phyloP scores from a whole-genome alignment of 1,140 invertebrate genomes.

The Pachypsylla venusta region DNA sequence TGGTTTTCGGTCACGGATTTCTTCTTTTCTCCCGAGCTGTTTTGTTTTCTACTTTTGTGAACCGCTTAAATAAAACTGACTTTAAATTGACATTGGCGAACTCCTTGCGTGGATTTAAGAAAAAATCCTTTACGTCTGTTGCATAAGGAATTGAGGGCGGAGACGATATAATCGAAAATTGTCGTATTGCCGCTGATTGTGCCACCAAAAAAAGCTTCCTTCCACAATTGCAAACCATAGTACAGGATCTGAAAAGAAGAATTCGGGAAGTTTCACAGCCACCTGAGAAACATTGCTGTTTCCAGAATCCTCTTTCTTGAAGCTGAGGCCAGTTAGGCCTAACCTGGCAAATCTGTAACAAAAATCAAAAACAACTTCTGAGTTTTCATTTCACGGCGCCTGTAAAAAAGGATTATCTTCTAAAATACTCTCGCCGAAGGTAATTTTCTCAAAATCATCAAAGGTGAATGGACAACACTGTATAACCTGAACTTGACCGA shows the following conservation, averaged over 20 bases:
- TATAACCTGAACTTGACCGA: too few relatives aligned
- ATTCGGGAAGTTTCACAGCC: conserved; percentile 33
- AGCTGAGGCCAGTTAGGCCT: too few relatives aligned
- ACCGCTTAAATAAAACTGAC: conserved; percentile 12
- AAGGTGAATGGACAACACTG: too few relatives aligned
- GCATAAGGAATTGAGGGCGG: background rate
- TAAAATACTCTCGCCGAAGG: too few relatives aligned
- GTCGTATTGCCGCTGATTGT: background rate
- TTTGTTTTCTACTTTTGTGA: conserved; percentile 14
- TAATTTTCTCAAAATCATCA: too few relatives aligned
- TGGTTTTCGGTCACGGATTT: conserved; percentile 19
- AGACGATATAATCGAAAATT: background rate
- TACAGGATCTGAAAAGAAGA: conserved; percentile 1
- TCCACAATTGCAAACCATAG: conserved; percentile 4
- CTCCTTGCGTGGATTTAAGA: background rate
- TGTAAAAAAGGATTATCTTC: too few relatives aligned
- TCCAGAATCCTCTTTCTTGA: too few relatives aligned
- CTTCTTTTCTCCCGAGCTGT: conserved; percentile 17
- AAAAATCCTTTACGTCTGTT: background rate
- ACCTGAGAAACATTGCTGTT: background rate
- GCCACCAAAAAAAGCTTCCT: conserved; percentile 22
- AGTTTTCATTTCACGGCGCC: too few relatives aligned
- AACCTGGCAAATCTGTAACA: too few relatives aligned
- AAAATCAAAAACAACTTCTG: too few relatives aligned
- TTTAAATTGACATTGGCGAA: conserved; percentile 15